Conservation (phyloP, 2,888 invertebrate species). For the Drosophila greeni region DNA sequence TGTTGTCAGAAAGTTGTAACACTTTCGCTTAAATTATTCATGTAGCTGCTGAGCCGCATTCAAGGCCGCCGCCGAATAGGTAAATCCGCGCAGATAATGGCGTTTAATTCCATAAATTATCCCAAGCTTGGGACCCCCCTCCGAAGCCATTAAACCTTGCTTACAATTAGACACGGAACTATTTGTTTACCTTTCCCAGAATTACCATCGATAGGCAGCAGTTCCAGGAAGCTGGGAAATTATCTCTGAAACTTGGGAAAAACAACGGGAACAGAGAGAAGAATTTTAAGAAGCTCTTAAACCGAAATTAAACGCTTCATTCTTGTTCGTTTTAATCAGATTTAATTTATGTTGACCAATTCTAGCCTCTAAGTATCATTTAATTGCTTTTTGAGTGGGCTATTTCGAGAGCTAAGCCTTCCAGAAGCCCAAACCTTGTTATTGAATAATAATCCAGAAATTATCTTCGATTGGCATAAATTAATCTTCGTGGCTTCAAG, state of each 20-base stretch:
- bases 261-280: neutral
- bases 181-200: constrained; percentile 12
- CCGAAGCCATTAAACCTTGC: constrained; percentile 1
- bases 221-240: neutral
- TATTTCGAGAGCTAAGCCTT: neutral
- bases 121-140: neutral
- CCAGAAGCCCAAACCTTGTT: neutral
- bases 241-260: neutral
- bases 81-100: constrained; percentile 8
- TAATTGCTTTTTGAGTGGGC: neutral
- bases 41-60: constrained; percentile 14
- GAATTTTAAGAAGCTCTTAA: neutral
- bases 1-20: constrained; percentile 34
- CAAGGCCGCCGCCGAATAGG: constrained; percentile 26
- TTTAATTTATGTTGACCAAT: neutral
- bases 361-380: neutral
- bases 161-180: constrained; percentile 1
- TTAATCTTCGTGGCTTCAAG: neutral
- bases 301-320: neutral
- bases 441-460: constrained; percentile 6
- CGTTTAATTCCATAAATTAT: constrained; percentile 18
- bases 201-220: constrained; percentile 11
- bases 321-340: neutral
- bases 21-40: constrained; percentile 56
- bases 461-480: constrained; percentile 7